Evolutionary conservation across 2,113 vertebrate species (phyloP).

Genomic region (Myrmophylax atrothorax): DNA sequence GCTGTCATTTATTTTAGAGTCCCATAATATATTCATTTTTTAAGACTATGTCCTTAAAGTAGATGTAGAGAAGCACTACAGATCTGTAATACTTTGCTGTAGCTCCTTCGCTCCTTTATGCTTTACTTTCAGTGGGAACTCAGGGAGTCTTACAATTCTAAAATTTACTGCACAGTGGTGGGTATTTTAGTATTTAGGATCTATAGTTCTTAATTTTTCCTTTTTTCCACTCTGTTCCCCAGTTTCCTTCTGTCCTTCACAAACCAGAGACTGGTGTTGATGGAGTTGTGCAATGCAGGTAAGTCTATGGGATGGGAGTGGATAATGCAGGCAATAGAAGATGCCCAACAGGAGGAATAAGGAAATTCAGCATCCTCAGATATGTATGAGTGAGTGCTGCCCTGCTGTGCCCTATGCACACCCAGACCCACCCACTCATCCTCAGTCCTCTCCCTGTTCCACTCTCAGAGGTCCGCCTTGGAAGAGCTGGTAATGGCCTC

Average conservation of each 20-base stretch:
- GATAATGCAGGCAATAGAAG: rapidly evolving
- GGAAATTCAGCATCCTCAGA: background rate
- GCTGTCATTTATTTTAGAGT: background rate
- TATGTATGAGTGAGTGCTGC: background rate
- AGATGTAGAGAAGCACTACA: background rate
- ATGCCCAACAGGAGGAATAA: rapidly evolving
- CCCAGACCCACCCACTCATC: background rate
- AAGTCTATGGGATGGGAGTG: no score
- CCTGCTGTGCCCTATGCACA: background rate
- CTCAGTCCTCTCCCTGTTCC: background rate
- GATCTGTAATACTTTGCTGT: background rate
- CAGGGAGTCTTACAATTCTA: background rate
- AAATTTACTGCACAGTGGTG: background rate
- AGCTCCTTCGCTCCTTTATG: background rate
- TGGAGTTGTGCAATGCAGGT: rapidly evolving
- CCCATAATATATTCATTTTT: background rate
- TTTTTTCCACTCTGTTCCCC: background rate
- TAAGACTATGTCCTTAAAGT: background rate
- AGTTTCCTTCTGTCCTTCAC: background rate
- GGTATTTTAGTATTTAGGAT: background rate
- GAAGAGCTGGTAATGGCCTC: background rate
- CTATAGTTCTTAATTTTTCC: background rate
- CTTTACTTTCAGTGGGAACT: background rate
- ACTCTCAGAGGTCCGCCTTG: background rate
- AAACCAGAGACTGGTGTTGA: background rate